Evolutionary conservation across 2,888 invertebrate species (phyloP).

Genomic region (Portevinia maculata): DNA sequence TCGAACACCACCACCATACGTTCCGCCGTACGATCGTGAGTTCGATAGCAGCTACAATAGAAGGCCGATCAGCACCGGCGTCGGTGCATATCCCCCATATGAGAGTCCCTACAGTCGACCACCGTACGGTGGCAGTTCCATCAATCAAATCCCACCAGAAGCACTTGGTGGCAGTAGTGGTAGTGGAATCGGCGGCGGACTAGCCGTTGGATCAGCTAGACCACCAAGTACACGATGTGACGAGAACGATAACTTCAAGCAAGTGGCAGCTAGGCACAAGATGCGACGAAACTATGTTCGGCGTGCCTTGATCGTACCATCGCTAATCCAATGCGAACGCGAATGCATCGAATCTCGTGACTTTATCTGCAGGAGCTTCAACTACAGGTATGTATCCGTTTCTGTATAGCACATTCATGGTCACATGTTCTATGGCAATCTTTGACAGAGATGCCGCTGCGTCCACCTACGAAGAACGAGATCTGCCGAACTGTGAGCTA

Average conservation of each 20-base stretch:
- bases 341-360: conserved; percentile 92
- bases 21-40: conserved; percentile 80
- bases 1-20: conserved; percentile 73
- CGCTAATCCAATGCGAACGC: conserved; percentile 91
- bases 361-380: conserved; percentile 93
- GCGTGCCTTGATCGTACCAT: conserved; percentile 88
- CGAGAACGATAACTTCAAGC: conserved; percentile 91
- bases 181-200: conserved; percentile 79
- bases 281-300: conserved; percentile 91
- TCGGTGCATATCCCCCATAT: conserved; percentile 79
- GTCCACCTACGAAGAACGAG: conserved; percentile 85
- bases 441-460: conserved; percentile 84
- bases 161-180: conserved; percentile 75
- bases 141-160: conserved; percentile 75
- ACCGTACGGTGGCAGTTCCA: conserved; percentile 76
- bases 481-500: conserved; percentile 90
- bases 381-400: conserved; percentile 85
- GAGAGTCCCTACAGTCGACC: conserved; percentile 81
- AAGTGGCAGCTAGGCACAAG: conserved; percentile 90
- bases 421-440: conserved; percentile 36
- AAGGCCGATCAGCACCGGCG: conserved; percentile 76
- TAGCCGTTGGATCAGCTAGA: conserved; percentile 81
- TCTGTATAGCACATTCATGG: conserved; percentile 1
- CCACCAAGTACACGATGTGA: conserved; percentile 87
- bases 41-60: conserved; percentile 79